A percentile compares a stretch with the other conserved stretches of the same genome.
phyloP scores from a whole-genome alignment of 2,113 vertebrate species.

The Muntiacus reevesi region DNA sequence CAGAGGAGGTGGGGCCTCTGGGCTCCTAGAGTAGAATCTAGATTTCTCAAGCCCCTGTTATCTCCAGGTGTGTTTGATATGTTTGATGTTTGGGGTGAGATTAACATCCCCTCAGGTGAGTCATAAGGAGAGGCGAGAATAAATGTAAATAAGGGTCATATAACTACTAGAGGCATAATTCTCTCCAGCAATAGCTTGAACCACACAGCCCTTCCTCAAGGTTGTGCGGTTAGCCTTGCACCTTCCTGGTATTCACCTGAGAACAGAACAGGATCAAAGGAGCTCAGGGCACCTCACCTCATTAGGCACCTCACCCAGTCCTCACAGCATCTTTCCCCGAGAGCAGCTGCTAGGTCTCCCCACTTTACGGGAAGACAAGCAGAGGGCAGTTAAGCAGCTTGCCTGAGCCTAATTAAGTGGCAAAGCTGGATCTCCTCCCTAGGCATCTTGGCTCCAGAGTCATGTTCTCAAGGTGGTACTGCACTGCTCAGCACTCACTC shows the following conservation, averaged over 20 bases:
- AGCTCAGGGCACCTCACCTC: neutral
- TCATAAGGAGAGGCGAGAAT: neutral
- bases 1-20: neutral
- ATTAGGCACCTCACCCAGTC: neutral
- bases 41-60: neutral
- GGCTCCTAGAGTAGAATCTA: neutral
- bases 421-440: neutral
- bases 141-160: neutral
- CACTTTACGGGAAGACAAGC: neutral
- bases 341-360: neutral
- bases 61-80: constrained; percentile 25
- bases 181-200: neutral
- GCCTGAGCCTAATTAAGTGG: neutral
- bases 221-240: neutral
- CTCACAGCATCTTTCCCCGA: neutral
- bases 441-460: neutral
- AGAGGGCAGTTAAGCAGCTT: neutral
- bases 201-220: neutral
- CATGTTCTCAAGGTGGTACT: rapidly evolving
- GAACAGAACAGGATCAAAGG: neutral
- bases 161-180: neutral
- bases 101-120: neutral
- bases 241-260: neutral
- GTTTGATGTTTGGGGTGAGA: neutral
- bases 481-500: rapidly evolving